Percentiles rank a stretch among this genome's conserved stretches.
Evolutionary conservation across 1,140 invertebrate genomes (phyloP).

Genomic region (Alviniconcha marisindica): DNA sequence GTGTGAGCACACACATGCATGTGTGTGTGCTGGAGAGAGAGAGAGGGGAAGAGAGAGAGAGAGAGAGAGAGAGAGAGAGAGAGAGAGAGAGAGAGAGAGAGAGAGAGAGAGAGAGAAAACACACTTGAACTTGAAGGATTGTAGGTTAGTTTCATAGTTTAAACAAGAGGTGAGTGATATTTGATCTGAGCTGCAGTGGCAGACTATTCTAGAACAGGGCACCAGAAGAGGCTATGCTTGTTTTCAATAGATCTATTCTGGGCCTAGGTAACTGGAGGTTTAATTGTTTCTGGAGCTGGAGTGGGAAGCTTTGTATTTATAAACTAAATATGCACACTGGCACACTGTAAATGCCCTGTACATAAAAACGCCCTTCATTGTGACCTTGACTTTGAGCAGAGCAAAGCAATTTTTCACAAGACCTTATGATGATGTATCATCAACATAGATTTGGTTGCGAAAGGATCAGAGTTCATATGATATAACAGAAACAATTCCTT

Average conservation of each 20-base stretch:
- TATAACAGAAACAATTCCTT: too few relatives aligned
- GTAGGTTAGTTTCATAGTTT: not conserved
- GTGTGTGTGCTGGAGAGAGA: not conserved
- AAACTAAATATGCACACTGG: not conserved
- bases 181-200: too few relatives aligned
- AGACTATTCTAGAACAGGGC: too few relatives aligned
- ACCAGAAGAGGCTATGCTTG: not conserved
- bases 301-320: not conserved
- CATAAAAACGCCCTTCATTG: too few relatives aligned
- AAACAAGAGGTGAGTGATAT: too few relatives aligned
- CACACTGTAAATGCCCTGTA: too few relatives aligned
- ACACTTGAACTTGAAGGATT: not conserved
- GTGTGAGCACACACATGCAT: not conserved
- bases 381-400: too few relatives aligned
- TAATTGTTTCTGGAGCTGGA: not conserved
- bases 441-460: too few relatives aligned
- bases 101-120: not conserved
- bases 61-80: not conserved
- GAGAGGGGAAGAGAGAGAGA: not conserved
- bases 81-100: constrained; percentile 4
- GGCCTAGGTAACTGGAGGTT: too few relatives aligned
- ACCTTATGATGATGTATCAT: too few relatives aligned
- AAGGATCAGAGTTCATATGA: too few relatives aligned
- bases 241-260: not conserved
- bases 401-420: too few relatives aligned